Evolutionary conservation across 2,797 vertebrate genomes (phyloP).

Genomic region (Darevskia mixta): DNA sequence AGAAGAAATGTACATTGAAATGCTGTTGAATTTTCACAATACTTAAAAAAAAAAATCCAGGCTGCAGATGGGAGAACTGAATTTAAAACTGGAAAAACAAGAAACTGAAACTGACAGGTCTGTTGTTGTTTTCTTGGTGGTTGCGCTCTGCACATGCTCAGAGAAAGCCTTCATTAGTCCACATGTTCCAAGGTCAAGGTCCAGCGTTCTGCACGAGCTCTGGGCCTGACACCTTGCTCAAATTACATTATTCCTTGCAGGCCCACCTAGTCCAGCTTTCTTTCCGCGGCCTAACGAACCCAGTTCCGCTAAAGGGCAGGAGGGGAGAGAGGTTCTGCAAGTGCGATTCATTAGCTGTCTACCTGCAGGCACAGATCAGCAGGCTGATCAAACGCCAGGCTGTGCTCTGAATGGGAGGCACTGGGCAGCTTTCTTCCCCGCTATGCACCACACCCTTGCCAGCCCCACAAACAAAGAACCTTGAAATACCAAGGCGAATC

Average conservation of each 20-base stretch:
- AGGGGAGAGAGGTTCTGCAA: neutral
- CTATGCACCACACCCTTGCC: neutral
- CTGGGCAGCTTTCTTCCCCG: fast-evolving
- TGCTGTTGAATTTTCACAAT: too few relatives aligned
- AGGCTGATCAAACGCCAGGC: neutral
- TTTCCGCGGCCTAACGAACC: neutral
- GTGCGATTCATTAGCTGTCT: neutral
- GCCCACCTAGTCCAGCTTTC: neutral
- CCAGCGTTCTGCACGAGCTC: neutral
- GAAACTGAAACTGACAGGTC: too few relatives aligned
- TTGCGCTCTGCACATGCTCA: neutral
- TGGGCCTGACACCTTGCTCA: neutral
- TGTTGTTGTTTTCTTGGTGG: neutral
- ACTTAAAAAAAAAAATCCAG: too few relatives aligned
- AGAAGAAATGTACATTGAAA: too few relatives aligned
- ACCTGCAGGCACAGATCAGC: neutral
- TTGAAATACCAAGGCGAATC: neutral
- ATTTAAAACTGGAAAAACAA: too few relatives aligned
- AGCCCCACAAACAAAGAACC: neutral
- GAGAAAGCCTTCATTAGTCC: neutral
- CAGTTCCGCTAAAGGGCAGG: too few relatives aligned
- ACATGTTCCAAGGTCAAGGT: neutral
- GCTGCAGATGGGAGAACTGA: too few relatives aligned
- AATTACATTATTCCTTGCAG: neutral
- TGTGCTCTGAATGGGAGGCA: neutral